Conservation (phyloP, 30 jellyfish, hydroid and myxozoan genomes). For the Aurelia aurita complex sp. Pacific region DNA sequence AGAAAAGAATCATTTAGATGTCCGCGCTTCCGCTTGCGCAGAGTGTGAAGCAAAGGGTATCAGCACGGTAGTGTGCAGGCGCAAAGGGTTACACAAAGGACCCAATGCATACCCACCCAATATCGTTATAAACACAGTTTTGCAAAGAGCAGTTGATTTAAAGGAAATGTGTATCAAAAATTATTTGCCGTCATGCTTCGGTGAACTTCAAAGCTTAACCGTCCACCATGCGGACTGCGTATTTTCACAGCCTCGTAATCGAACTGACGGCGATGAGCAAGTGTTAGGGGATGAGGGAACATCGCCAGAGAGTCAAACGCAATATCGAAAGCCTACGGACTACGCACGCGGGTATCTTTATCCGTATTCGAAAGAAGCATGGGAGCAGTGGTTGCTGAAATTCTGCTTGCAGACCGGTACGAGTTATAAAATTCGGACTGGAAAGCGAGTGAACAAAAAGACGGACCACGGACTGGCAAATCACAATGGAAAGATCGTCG, state of each 20-base stretch:
- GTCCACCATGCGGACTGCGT: constrained; percentile 99
- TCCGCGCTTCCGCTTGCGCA: constrained; percentile 92
- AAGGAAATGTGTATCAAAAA: constrained; percentile 88
- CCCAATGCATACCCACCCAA: constrained; percentile 97
- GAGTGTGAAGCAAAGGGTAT: constrained; percentile 92
- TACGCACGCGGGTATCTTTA: constrained; percentile 97
- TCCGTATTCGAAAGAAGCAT: constrained; percentile 87
- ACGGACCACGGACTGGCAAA: constrained; percentile 98
- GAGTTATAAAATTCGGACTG: constrained; percentile 92
- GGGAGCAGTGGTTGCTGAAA: constrained; percentile 92
- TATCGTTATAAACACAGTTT: constrained; percentile 90
- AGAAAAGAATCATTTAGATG: constrained; percentile 94
- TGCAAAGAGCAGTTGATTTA: constrained; percentile 83
- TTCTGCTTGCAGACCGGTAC: constrained; percentile 94
- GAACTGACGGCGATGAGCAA: neutral
- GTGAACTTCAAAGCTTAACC: constrained; percentile 93
- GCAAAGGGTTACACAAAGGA: constrained; percentile 91
- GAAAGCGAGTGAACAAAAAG: constrained; percentile 95
- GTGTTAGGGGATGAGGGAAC: constrained; percentile 21
- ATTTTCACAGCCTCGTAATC: constrained; percentile 80
- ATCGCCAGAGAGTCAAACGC: constrained; percentile 8
- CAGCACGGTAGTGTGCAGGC: constrained; percentile 98
- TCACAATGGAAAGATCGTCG: constrained; percentile 94
- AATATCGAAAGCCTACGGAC: constrained; percentile 89
- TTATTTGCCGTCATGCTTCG: constrained; percentile 85